phyloP scores from a whole-genome alignment of 1,140 invertebrate species.

The Drosophila tristis region DNA sequence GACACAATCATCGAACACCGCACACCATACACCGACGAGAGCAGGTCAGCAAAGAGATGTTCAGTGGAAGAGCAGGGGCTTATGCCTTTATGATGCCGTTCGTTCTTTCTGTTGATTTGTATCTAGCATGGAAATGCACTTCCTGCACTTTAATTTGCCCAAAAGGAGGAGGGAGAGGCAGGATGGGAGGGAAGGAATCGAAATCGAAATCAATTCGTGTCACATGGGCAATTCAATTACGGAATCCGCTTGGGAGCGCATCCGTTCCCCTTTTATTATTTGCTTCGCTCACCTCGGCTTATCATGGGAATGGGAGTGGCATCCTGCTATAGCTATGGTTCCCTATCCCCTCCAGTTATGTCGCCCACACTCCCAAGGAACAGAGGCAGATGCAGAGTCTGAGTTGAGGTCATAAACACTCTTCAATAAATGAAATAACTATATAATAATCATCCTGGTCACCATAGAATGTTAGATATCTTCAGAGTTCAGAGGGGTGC shows the following conservation, averaged over 20 bases:
- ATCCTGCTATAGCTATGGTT: constrained; percentile 66
- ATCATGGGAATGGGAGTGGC: constrained; percentile 58
- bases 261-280: constrained; percentile 21
- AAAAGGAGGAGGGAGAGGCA: too few relatives aligned
- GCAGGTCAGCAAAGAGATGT: constrained; percentile 10
- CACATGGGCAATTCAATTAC: constrained; percentile 74
- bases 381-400: not conserved
- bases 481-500: constrained; percentile 5
- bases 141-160: constrained; percentile 33
- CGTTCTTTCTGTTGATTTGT: constrained; percentile 29
- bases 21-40: constrained; percentile 18
- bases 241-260: constrained; percentile 28
- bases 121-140: constrained; percentile 58
- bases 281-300: constrained; percentile 33
- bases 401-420: constrained; percentile 1
- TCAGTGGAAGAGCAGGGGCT: not conserved
- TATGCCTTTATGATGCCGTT: constrained; percentile 11
- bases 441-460: too few relatives aligned
- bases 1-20: constrained; percentile 3
- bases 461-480: too few relatives aligned
- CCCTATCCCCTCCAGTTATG: constrained; percentile 41
- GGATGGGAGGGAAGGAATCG: constrained; percentile 18
- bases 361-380: constrained; percentile 2
- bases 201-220: constrained; percentile 74
- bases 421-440: not conserved